Base-by-base conservation (phyloP, 2,797 vertebrate species). In the Chaunax sp. region DNA sequence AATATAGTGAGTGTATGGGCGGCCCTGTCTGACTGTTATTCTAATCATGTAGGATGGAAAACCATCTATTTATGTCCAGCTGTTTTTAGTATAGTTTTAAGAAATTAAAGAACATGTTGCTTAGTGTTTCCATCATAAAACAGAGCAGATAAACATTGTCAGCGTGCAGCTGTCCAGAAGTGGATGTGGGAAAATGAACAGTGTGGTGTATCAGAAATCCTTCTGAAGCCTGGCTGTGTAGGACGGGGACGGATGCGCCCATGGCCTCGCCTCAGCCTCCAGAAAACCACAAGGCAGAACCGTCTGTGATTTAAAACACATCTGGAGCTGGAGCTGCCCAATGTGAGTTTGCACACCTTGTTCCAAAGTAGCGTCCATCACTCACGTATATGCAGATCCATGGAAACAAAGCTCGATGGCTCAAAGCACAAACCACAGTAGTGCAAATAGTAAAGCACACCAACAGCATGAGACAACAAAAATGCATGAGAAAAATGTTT, bases 81-180 rank as follows among this genome's bases (percentile, higher is more conserved):
- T 87, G 59, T 78, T 84, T 83, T 72, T 43, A 22, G 49, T 54
- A 44, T 53, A 43, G 55, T 65, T 75, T 46, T 2, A 26, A 50
- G 62, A 64, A 66, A 54, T 72, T 75, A 75, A 67, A 75, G 83
- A 89, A 86, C 79, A 84, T 81, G 71, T 83, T 86, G 85, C 69
- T 86, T 81, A 87, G 72, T 84, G 69, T 89, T 90, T 91, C 89
- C 84, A 43, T 87, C 80, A 47, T 88, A 77, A 89, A 91, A 87
- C 57, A 68, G 79, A 90, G 77, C 84, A 85, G 80, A 89, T 83
- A 87, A 86, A 82, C 73, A 80, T 61, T 22, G 69, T 62, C 59
- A 58, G 82, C 71, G 63, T 72, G 65, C 81, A 79, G 69, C 58
- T 69, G 40, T 69, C 37, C 28, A 20, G 45, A 57, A 38, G 45